A percentile compares a stretch with the other conserved stretches of the same genome.
Conservation (phyloP, 2,113 vertebrate species). For the Aspiorhynchus laticeps region DNA sequence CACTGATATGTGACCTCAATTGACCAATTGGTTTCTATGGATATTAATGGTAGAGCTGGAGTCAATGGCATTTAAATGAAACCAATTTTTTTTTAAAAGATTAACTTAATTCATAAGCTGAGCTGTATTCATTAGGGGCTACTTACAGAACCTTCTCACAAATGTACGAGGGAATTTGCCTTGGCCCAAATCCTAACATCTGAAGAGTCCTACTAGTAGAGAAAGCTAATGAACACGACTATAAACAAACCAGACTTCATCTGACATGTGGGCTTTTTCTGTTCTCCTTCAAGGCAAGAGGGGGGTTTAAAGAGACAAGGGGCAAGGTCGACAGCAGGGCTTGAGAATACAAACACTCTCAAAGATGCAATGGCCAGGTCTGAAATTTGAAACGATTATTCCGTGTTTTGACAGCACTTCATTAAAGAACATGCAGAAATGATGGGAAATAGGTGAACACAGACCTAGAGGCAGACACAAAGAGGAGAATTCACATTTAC, state of each 20-base stretch:
- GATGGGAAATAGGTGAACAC: not conserved
- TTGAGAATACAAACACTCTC: not conserved
- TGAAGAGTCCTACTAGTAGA: not conserved
- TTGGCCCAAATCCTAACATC: not conserved
- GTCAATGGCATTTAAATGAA: slow-evolving; percentile 15
- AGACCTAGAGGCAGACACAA: not conserved
- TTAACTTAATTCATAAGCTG: not conserved
- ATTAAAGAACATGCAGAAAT: slow-evolving; percentile 1
- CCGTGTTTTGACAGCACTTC: not conserved
- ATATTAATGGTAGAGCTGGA: not conserved
- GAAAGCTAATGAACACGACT: not conserved
- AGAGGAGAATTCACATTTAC: not conserved
- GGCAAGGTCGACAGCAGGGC: not conserved
- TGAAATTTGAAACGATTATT: not conserved
- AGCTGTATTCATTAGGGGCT: not conserved
- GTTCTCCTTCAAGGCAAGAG: not conserved
- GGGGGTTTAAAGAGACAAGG: not conserved
- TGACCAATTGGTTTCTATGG: not conserved
- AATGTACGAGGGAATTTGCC: not conserved
- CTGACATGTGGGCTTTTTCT: not conserved
- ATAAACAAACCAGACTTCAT: not conserved
- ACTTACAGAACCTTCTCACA: not conserved
- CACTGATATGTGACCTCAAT: not conserved
- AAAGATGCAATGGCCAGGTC: not conserved
- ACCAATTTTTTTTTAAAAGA: not conserved